A percentile compares a stretch with the other conserved stretches of the same genome.
phyloP scores from a whole-genome alignment of 2,888 invertebrate species.

The Drosophila pegasa region DNA sequence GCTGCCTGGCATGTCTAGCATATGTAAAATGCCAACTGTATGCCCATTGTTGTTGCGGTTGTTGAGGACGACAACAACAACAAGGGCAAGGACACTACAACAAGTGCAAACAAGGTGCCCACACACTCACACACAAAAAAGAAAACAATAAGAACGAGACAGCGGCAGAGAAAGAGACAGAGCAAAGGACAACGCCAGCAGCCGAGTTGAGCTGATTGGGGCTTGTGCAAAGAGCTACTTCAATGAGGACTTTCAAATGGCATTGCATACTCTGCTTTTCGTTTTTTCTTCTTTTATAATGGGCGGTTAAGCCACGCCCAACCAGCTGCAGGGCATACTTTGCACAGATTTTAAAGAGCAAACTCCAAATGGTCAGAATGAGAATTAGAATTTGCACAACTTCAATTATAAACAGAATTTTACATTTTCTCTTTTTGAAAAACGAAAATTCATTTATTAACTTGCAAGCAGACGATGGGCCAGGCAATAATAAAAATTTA shows the following conservation, averaged over 20 bases:
- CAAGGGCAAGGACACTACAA: constrained; percentile 67
- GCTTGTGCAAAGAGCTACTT: constrained; percentile 52
- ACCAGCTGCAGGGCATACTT: constrained; percentile 29
- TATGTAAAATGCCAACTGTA: constrained; percentile 66
- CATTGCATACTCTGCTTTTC: constrained; percentile 48
- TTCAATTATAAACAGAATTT: constrained; percentile 28
- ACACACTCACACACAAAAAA: constrained; percentile 27
- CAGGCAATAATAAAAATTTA: neutral
- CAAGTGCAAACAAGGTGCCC: constrained; percentile 63
- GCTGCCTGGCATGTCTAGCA: constrained; percentile 59
- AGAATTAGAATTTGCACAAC: constrained; percentile 7
- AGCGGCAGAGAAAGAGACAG: neutral
- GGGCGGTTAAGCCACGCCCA: neutral
- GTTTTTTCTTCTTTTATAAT: neutral
- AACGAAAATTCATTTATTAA: neutral
- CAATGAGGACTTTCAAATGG: constrained; percentile 49
- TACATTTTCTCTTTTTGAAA: constrained; percentile 5
- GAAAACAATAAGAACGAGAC: constrained; percentile 13
- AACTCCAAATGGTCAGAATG: constrained; percentile 2
- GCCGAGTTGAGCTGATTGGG: constrained; percentile 53
- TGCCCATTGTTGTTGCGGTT: constrained; percentile 25
- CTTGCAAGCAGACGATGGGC: too few species aligned
- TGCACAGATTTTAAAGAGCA: constrained; percentile 30
- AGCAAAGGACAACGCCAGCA: constrained; percentile 48
- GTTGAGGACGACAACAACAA: constrained; percentile 41